These are phyloP conservation scores for Phyllotreta cruciferae DNA, from an alignment of 2,888 invertebrate species.

Conservation along the genomic window DNA sequence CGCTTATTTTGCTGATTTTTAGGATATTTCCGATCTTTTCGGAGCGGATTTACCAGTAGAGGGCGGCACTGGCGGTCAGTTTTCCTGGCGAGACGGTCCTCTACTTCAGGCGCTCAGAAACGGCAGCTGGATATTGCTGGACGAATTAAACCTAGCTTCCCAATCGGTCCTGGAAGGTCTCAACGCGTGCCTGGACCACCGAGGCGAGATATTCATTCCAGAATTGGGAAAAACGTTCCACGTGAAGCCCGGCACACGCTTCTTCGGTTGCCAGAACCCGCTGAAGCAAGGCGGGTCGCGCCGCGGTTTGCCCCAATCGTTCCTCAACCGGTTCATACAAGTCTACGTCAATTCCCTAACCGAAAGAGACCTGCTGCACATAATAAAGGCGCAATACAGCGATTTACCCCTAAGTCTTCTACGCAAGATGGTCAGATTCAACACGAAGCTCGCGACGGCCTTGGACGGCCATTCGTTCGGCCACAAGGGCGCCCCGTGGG, in stretches of 20 bases:
- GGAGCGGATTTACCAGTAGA: slow-evolving; percentile 97
- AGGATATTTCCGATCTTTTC: slow-evolving; percentile 96
- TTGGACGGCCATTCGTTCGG: slow-evolving; percentile 75
- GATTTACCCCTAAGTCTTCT: slow-evolving; percentile 68
- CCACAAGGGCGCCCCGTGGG: slow-evolving; percentile 89
- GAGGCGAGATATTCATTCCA: slow-evolving; percentile 94
- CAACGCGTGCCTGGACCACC: slow-evolving; percentile 97
- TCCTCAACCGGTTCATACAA: slow-evolving; percentile 96
- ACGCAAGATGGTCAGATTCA: slow-evolving; percentile 79
- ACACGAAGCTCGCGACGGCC: slow-evolving; percentile 70
- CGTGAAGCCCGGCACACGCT: slow-evolving; percentile 76
- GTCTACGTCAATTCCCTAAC: slow-evolving; percentile 74
- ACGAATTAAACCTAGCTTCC: slow-evolving; percentile 97
- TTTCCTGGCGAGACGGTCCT: slow-evolving; percentile 97
- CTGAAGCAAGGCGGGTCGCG: slow-evolving; percentile 94
- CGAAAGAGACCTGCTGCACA: slow-evolving; percentile 71
- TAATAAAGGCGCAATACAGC: slow-evolving; percentile 72
- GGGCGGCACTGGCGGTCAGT: slow-evolving; percentile 83
- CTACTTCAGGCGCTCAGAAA: slow-evolving; percentile 89
- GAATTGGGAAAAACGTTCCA: slow-evolving; percentile 89
- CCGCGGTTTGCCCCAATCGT: slow-evolving; percentile 94
- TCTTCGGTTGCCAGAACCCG: slow-evolving; percentile 99
- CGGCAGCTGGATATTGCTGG: slow-evolving; percentile 95
- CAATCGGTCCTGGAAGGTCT: slow-evolving; percentile 98
- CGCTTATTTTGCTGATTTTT: slow-evolving; percentile 1